phyloP scores from a whole-genome alignment of 2,888 invertebrate species.

The Drosophila tripunctata region DNA sequence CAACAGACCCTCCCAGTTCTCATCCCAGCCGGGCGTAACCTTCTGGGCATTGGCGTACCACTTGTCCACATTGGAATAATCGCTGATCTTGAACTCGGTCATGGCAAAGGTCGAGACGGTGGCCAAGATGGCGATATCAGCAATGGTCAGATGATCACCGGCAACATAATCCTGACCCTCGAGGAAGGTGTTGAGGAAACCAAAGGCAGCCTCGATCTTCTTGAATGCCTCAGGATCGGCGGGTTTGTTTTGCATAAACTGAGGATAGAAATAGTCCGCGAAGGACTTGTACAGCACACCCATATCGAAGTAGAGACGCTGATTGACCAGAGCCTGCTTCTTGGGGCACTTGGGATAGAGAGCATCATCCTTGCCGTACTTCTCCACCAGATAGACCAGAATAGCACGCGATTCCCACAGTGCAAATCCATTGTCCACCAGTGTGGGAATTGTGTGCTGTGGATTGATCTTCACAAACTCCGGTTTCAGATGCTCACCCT shows the following conservation, averaged over 20 bases:
- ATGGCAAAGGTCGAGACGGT: constrained; percentile 89
- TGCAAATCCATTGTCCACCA: constrained; percentile 91
- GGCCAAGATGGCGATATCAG: constrained; percentile 90
- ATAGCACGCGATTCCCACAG: constrained; percentile 94
- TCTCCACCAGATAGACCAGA: constrained; percentile 90
- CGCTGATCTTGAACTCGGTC: constrained; percentile 87
- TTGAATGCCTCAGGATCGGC: constrained; percentile 88
- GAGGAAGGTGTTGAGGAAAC: constrained; percentile 89
- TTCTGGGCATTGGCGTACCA: constrained; percentile 87
- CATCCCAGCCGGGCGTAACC: constrained; percentile 86
- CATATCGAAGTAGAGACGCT: constrained; percentile 91
- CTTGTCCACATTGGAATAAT: constrained; percentile 88
- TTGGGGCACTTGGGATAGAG: constrained; percentile 91
- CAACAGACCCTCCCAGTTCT: constrained; percentile 85
- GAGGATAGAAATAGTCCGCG: constrained; percentile 88
- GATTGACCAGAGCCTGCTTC: constrained; percentile 90
- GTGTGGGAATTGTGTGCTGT: constrained; percentile 92
- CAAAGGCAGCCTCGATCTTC: constrained; percentile 88
- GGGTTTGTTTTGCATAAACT: constrained; percentile 86
- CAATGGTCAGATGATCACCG: constrained; percentile 89
- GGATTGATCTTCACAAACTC: constrained; percentile 91
- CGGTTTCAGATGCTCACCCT: constrained; percentile 88
- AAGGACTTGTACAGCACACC: constrained; percentile 89
- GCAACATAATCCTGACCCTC: constrained; percentile 89
- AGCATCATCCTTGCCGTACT: constrained; percentile 90